These are phyloP conservation scores for Amphiprion percula DNA, from an alignment of 2,113 vertebrate species.

Conservation along the genomic window DNA sequence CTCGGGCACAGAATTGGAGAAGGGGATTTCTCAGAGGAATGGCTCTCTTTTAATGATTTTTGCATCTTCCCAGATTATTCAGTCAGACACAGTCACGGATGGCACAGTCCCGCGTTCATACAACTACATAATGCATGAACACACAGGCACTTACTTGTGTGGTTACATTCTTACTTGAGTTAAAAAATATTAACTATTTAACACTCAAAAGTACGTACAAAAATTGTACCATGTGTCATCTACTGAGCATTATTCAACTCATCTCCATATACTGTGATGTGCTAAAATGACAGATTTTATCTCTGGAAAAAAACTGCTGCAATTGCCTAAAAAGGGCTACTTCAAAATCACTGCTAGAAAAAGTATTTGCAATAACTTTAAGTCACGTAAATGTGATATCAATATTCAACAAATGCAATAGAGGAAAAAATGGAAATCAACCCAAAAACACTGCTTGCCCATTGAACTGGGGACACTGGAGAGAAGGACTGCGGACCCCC, in stretches of 20 bases:
- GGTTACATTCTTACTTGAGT: not conserved
- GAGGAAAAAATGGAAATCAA: not conserved
- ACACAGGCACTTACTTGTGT: not conserved
- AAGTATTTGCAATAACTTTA: not conserved
- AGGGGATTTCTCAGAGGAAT: constrained; percentile 56
- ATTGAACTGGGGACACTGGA: not conserved
- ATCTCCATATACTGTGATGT: not conserved
- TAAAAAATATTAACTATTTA: constrained; percentile 10
- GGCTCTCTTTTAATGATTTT: constrained; percentile 68
- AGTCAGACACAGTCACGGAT: constrained; percentile 39
- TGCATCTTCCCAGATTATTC: constrained; percentile 55
- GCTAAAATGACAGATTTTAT: not conserved
- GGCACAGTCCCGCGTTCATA: constrained; percentile 17
- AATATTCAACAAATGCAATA: not conserved
- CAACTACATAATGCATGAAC: constrained; percentile 24
- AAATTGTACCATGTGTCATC: not conserved
- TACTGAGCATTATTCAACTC: not conserved
- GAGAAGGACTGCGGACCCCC: not conserved
- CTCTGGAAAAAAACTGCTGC: not conserved
- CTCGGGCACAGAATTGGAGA: constrained; percentile 50
- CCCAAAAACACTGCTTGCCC: not conserved
- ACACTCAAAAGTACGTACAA: not conserved
- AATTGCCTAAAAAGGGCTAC: not conserved
- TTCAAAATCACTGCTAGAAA: not conserved
- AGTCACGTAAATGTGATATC: not conserved